A percentile compares a stretch with the other conserved stretches of the same genome.
Conservation (phyloP, 2,888 invertebrate genomes). For the Nomada flava region DNA sequence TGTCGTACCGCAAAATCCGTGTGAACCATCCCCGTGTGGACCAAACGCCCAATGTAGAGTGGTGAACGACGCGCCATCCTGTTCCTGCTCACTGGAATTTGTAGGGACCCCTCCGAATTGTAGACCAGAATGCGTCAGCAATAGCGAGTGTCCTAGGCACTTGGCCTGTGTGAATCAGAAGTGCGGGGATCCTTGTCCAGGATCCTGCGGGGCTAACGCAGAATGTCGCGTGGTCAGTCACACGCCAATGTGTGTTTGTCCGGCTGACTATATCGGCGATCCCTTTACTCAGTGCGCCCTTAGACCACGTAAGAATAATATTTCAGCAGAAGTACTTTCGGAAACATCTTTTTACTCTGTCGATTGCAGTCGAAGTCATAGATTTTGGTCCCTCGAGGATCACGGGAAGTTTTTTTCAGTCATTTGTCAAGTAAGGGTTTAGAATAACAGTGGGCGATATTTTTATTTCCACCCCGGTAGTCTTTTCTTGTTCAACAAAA, state of each 20-base stretch:
- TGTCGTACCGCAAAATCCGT: slow-evolving; percentile 79
- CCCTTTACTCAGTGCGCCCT: slow-evolving; percentile 87
- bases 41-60: slow-evolving; percentile 84
- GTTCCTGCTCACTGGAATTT: slow-evolving; percentile 85
- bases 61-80: slow-evolving; percentile 84
- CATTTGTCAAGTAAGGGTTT: too few species aligned
- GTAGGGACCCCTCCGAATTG: slow-evolving; percentile 85
- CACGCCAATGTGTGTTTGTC: slow-evolving; percentile 88
- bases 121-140: slow-evolving; percentile 85
- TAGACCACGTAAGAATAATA: slow-evolving; percentile 87
- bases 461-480: too few species aligned
- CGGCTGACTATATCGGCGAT: slow-evolving; percentile 84
- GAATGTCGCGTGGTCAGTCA: slow-evolving; percentile 85
- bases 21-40: slow-evolving; percentile 78
- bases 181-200: slow-evolving; percentile 91
- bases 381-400: neutral
- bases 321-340: slow-evolving; percentile 79
- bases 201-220: slow-evolving; percentile 87
- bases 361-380: neutral
- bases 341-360: too few species aligned
- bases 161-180: slow-evolving; percentile 86
- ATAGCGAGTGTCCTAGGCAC: slow-evolving; percentile 85
- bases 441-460: too few species aligned
- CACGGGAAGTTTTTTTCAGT: too few species aligned
- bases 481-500: too few species aligned